Base-by-base conservation (phyloP, 2,888 invertebrate genomes). In the Siphlonurus alternatus region DNA sequence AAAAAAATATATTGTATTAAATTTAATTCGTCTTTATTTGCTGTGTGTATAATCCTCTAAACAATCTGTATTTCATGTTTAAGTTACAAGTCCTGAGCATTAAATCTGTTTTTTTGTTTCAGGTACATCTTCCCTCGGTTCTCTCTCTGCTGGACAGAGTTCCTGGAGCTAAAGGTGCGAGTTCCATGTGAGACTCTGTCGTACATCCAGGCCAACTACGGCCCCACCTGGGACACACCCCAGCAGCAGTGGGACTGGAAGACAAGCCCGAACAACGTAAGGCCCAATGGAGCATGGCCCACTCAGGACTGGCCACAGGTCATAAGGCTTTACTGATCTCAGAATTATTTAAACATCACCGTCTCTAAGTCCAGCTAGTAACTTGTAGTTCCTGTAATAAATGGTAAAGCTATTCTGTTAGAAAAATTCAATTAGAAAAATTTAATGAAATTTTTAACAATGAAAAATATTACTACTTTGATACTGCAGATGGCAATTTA, bases 131-230 rank as follows among this genome's bases (percentile, higher is more conserved):
- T 81, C 69, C 77, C 78, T 10, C 74, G 73, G 65, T 80, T 81
- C 70, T 70, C 72, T 1, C 70, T 80, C 24, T 80, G 80, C 69
- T 80, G 80, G 80, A 79, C 80, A 1, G 74, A 77, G 65, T 78
- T 81, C 67, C 70, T 79, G 56, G 76, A 75, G 22, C 67, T 81
- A 59, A 74, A 75, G 68, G 73, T 81, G 1, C 72, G 78, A 53
- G 73, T 81, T 19, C 81, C 81, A 1, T 81, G 80, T 70, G 75
- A 79, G 54, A 76, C 79, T 19, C 70, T 74, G 62, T 68, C 74
- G 0, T 81, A 80, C 67, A 75, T 81, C 61, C 71, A 73, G 66
- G 79, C 80, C 3, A 81, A 81, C 71, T 81, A 81, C 70, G 81
- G 81, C 1, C 68, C 71, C 1, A 71, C 76, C 62, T 81, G 80